Evolutionary conservation across 2,888 invertebrate genomes (phyloP).

Genomic region (Lordiphosa fenestrarum): DNA sequence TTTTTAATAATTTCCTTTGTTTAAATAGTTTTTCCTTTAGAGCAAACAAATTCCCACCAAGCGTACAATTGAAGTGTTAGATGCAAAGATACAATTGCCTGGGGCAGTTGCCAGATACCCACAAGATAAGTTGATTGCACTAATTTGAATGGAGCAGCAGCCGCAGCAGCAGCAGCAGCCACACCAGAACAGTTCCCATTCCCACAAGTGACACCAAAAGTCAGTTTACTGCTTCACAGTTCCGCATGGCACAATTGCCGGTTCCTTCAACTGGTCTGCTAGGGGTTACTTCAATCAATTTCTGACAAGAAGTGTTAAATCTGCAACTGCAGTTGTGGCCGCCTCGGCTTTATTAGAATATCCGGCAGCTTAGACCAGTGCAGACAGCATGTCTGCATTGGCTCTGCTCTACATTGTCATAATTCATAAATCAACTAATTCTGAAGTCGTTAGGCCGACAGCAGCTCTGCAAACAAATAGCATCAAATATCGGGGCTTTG

Average conservation of each 20-base stretch:
- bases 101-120: constrained; percentile 45
- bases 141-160: constrained; percentile 63
- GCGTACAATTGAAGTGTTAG: constrained; percentile 68
- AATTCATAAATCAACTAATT: constrained; percentile 77
- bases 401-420: constrained; percentile 66
- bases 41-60: constrained; percentile 66
- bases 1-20: constrained; percentile 77
- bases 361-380: constrained; percentile 70
- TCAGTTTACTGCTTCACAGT: constrained; percentile 41
- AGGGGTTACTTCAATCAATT: constrained; percentile 76
- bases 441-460: constrained; percentile 52
- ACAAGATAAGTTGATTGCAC: constrained; percentile 76
- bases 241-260: constrained; percentile 73
- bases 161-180: constrained; percentile 15
- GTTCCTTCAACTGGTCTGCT: constrained; percentile 69
- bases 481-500: constrained; percentile 6
- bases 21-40: constrained; percentile 71
- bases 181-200: constrained; percentile 48
- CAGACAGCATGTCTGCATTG: constrained; percentile 52
- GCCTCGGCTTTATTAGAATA: constrained; percentile 71
- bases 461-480: constrained; percentile 54
- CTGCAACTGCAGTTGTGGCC: constrained; percentile 55
- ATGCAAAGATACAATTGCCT: constrained; percentile 68
- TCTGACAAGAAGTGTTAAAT: constrained; percentile 80
- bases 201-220: constrained; percentile 48